phyloP scores from a whole-genome alignment of 2,113 vertebrate species.

The Dissostichus mawsoni region DNA sequence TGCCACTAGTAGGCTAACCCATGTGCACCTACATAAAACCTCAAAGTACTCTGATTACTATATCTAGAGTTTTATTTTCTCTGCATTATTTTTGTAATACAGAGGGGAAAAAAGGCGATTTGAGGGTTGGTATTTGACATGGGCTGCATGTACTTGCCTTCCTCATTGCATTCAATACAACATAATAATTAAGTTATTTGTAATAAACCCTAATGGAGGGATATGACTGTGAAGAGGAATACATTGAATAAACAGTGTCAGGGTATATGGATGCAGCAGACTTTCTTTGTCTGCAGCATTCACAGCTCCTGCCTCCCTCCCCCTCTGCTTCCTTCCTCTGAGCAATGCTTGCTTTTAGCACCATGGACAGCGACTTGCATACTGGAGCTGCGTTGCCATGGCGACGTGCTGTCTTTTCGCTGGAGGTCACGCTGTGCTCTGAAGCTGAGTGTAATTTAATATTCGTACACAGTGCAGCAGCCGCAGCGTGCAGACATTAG shows the following conservation, averaged over 20 bases:
- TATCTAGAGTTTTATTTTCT: background rate
- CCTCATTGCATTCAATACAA: background rate
- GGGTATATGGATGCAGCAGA: background rate
- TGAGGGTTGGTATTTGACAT: background rate
- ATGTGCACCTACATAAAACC: background rate
- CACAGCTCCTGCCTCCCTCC: slow-evolving; percentile 38
- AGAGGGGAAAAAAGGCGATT: background rate
- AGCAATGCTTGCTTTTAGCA: slow-evolving; percentile 58
- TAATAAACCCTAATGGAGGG: background rate
- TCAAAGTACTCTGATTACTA: background rate
- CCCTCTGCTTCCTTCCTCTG: slow-evolving; percentile 24
- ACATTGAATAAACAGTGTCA: background rate
- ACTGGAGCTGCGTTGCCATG: slow-evolving; percentile 74
- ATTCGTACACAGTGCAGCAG: slow-evolving; percentile 22
- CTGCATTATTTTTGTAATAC: background rate
- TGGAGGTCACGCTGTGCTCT: slow-evolving; percentile 30
- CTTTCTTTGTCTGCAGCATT: slow-evolving; percentile 40
- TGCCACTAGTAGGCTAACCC: slow-evolving; percentile 47
- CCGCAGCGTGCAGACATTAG: background rate
- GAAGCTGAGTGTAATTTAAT: slow-evolving; percentile 57
- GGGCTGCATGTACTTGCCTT: background rate
- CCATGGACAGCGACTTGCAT: slow-evolving; percentile 61
- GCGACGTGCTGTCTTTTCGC: slow-evolving; percentile 63
- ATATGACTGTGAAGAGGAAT: background rate
- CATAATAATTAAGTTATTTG: background rate